Base-by-base conservation (phyloP, 2,888 invertebrate genomes). In the Minunthozetes semirufus region DNA sequence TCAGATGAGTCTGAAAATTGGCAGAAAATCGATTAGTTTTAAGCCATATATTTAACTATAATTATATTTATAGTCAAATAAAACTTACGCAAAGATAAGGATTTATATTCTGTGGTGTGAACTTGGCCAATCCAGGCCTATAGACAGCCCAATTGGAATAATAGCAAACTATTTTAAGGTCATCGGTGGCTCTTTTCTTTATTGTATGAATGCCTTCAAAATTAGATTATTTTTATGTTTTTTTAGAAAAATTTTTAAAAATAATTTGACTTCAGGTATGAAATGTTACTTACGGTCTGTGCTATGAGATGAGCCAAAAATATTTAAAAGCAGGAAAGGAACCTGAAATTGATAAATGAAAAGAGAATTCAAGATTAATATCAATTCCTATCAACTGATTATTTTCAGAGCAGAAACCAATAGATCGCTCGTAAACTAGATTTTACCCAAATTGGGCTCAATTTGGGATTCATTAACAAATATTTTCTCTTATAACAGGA, bases 101-200 rank as follows among this genome's bases (percentile, higher is more conserved):
- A 86, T 94, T 94, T 83, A 94, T 94, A 83, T 94, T 94, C 83
- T 93, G 92, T 0, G 94, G 94, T 81, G 90, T 90, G 84, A 93
- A 94, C 83, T 92, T 91, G 71, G 94, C 94, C 6, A 91, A 89
- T 73, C 93, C 93, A 2, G 93, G 93, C 22, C 81, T 75, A 70
- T 81, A 81, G 17, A 80, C 79, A 9, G 80, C 80, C 80, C 81
- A 81, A 56, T 80, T 80, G 19, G 80, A 79, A 59, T 80, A 80
- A 74, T 81, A 80, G 72, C 81, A 81, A 9, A 81, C 80, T 38
- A 81, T 72, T 75, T 80, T 79, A 48, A 56, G 68, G 38, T 70
- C 71, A 71, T 50, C 46, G 25, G 70, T 25, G 8, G 70, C 70
- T 29, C 56, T 27, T 72, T 59, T 72, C 56, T 42, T 42, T 17